Conservation (phyloP, 1,140 invertebrate genomes). For the Drosophila kurseongensis region DNA sequence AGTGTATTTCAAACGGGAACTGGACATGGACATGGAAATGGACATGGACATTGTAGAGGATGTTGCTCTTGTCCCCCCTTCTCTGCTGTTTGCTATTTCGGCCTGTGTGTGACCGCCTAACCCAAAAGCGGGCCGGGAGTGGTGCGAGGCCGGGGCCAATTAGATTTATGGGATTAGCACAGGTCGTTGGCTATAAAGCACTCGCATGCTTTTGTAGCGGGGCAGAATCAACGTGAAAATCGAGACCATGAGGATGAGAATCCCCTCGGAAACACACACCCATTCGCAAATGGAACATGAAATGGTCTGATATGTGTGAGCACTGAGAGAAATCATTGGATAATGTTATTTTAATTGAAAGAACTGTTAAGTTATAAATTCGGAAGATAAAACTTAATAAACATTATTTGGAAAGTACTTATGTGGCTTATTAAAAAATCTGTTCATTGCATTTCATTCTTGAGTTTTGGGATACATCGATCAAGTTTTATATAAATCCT, state of each 20-base stretch:
- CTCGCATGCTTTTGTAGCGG: conserved; percentile 36
- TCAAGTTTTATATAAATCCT: no score
- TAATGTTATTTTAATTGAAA: no score
- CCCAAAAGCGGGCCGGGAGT: conserved; percentile 58
- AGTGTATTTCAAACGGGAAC: conserved; percentile 11
- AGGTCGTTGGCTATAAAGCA: conserved; percentile 65
- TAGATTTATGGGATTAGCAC: conserved; percentile 76
- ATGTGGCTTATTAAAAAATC: no score
- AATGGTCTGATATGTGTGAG: not conserved
- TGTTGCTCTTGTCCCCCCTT: conserved; percentile 11
- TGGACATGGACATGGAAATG: conserved; percentile 40
- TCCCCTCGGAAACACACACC: conserved; percentile 8
- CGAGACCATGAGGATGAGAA: conserved; percentile 3
- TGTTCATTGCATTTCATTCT: no score
- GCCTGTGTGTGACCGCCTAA: conserved; percentile 60
- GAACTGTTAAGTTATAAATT: no score
- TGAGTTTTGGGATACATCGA: no score
- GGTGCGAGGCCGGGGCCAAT: conserved; percentile 53
- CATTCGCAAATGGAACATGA: conserved; percentile 11
- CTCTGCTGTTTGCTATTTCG: conserved; percentile 12
- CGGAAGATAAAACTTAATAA: no score
- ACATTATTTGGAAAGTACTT: no score
- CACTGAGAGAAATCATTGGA: not conserved
- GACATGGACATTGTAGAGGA: conserved; percentile 16
- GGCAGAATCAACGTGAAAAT: conserved; percentile 50